Conservation (phyloP, 1,140 invertebrate species). For the Amyelois transitella region DNA sequence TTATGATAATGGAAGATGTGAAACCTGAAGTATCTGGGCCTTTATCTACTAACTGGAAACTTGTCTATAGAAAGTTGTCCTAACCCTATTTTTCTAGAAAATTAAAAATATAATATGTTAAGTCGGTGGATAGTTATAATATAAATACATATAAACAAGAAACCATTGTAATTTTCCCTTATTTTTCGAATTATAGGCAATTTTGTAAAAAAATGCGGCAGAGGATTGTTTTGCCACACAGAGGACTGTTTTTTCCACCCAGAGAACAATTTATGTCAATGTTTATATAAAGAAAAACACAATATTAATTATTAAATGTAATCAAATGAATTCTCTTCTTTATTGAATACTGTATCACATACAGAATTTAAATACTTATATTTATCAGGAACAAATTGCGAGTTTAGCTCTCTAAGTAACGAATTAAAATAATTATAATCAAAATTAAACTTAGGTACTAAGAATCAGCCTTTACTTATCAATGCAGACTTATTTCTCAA, state of each 20-base stretch:
- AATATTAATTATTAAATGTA: slow-evolving; percentile 5
- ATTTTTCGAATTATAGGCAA: slow-evolving; percentile 7
- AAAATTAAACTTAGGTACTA: slow-evolving; percentile 7
- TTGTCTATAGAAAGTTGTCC: slow-evolving; percentile 12
- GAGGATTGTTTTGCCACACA: slow-evolving; percentile 5
- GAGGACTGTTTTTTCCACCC: slow-evolving; percentile 3
- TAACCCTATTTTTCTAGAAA: slow-evolving; percentile 11
- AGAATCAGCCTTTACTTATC: slow-evolving; percentile 6
- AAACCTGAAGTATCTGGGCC: slow-evolving; percentile 10
- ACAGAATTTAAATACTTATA: slow-evolving; percentile 16
- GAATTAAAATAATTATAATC: slow-evolving; percentile 10
- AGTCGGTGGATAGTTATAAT: slow-evolving; percentile 13
- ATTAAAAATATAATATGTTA: slow-evolving; percentile 14
- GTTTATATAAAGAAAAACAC: neutral
- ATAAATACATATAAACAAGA: slow-evolving; percentile 12
- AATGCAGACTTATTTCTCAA: slow-evolving; percentile 14
- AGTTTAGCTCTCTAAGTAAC: slow-evolving; percentile 13
- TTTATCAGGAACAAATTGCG: slow-evolving; percentile 16
- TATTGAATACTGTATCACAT: slow-evolving; percentile 18
- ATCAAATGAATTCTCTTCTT: slow-evolving; percentile 16
- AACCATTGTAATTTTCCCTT: slow-evolving; percentile 12
- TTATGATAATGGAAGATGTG: no score
- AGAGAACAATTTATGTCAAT: slow-evolving; percentile 3
- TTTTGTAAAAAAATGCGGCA: slow-evolving; percentile 2
- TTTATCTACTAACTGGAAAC: slow-evolving; percentile 17